These are phyloP conservation scores for Porphyrio hochstetteri DNA, from an alignment of 2,113 vertebrate species.

Conservation along the genomic window DNA sequence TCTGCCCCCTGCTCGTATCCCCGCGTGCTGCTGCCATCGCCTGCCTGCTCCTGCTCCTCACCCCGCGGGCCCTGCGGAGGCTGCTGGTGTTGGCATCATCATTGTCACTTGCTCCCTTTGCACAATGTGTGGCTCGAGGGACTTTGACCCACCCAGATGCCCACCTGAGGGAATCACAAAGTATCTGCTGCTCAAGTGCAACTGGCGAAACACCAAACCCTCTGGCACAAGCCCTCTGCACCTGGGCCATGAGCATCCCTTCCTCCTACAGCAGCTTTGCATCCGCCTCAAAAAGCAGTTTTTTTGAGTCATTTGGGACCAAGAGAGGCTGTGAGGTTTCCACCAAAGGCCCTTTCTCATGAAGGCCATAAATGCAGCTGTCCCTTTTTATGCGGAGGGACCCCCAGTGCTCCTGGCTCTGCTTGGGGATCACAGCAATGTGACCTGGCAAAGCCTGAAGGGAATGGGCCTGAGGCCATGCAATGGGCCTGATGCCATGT, in stretches of 20 bases:
- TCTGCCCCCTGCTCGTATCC: neutral
- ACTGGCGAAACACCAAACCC: neutral
- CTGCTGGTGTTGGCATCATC: neutral
- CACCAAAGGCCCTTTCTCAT: neutral
- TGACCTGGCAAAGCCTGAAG: neutral
- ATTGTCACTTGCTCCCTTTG: neutral
- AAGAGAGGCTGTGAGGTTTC: neutral
- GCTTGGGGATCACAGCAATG: neutral
- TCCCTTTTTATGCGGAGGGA: neutral
- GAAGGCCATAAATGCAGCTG: accelerated
- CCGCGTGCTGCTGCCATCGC: accelerated
- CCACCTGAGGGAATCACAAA: neutral
- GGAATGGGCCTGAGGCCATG: accelerated
- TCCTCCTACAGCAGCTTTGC: neutral
- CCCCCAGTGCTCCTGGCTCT: neutral
- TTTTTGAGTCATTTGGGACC: neutral
- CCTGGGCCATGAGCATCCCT: neutral
- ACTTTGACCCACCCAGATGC: accelerated
- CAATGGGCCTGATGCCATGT: accelerated
- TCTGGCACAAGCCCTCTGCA: neutral
- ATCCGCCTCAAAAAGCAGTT: neutral
- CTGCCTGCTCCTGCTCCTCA: neutral
- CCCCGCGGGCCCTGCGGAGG: neutral
- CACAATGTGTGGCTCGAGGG: accelerated
- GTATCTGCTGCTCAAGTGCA: neutral